Conservation (phyloP, 2,113 vertebrate genomes). For the Pachyramphus minor region DNA sequence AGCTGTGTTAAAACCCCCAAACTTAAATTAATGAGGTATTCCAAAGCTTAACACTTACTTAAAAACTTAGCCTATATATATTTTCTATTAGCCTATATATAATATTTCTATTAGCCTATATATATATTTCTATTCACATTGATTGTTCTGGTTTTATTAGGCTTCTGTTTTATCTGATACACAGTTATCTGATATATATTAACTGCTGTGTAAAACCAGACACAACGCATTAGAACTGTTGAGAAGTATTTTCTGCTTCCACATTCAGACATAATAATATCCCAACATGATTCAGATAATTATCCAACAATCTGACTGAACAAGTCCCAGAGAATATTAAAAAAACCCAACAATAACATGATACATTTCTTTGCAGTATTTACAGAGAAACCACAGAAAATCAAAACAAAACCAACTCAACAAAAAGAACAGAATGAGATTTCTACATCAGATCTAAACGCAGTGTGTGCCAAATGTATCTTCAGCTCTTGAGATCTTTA, state of each 20-base stretch:
- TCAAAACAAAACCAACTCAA: not conserved
- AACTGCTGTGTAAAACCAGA: not conserved
- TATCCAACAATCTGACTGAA: not conserved
- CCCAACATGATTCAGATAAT: not conserved
- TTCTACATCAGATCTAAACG: not conserved
- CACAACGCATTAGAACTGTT: not conserved
- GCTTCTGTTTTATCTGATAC: not conserved
- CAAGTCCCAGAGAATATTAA: not conserved
- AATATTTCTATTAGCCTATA: not conserved
- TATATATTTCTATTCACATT: not conserved
- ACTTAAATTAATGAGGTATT: not conserved
- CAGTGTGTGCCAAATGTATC: not conserved
- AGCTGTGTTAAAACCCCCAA: not conserved
- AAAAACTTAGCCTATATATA: not conserved
- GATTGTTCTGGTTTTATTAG: not conserved
- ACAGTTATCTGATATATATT: not conserved
- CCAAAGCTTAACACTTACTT: not conserved
- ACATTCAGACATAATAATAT: not conserved
- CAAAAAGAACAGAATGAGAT: not conserved
- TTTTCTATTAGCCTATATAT: not conserved
- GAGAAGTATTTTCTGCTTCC: not conserved
- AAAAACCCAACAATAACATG: not conserved
- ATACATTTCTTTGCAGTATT: not conserved
- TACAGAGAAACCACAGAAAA: not conserved
- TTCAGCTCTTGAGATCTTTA: not conserved